Conservation (phyloP, 92 coral and sea anemone genomes). For the Micromussa lordhowensis region DNA sequence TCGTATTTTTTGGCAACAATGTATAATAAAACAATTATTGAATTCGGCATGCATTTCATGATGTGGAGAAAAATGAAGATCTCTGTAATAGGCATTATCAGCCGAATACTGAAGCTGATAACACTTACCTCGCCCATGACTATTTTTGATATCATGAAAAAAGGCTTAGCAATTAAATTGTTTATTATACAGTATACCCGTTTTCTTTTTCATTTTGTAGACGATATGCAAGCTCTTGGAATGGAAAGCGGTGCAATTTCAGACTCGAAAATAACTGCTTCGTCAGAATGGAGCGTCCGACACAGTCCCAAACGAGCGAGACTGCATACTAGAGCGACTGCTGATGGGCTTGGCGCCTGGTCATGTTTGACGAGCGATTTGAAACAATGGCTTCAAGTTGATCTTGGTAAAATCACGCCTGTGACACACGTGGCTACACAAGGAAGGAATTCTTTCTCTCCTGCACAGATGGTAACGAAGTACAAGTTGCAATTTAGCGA, state of each 20-base stretch:
- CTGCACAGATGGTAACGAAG: background rate
- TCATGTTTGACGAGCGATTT: background rate
- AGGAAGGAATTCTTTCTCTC: conserved; percentile 4
- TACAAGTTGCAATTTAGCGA: conserved; percentile 12
- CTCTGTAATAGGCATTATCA: too few species aligned
- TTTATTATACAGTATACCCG: too few species aligned
- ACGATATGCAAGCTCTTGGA: conserved; percentile 23
- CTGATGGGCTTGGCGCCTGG: background rate
- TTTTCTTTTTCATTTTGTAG: background rate
- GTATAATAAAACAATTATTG: too few species aligned
- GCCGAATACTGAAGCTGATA: too few species aligned
- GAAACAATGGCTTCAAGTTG: conserved; percentile 24
- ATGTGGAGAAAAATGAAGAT: too few species aligned
- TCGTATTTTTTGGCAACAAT: too few species aligned
- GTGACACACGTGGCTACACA: conserved; percentile 28
- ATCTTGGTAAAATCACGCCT: background rate
- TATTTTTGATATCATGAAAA: too few species aligned
- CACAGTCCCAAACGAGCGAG: background rate
- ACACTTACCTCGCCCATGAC: too few species aligned
- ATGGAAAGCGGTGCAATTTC: conserved; percentile 41
- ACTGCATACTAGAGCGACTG: background rate
- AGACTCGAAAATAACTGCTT: conserved; percentile 26
- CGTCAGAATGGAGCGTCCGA: background rate
- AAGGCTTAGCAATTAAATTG: too few species aligned
- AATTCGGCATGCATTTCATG: too few species aligned